A percentile compares a stretch with the other conserved stretches of the same genome.
These are phyloP conservation scores for Biston stratarius DNA, from an alignment of 2,888 invertebrate species.

Conservation along the genomic window DNA sequence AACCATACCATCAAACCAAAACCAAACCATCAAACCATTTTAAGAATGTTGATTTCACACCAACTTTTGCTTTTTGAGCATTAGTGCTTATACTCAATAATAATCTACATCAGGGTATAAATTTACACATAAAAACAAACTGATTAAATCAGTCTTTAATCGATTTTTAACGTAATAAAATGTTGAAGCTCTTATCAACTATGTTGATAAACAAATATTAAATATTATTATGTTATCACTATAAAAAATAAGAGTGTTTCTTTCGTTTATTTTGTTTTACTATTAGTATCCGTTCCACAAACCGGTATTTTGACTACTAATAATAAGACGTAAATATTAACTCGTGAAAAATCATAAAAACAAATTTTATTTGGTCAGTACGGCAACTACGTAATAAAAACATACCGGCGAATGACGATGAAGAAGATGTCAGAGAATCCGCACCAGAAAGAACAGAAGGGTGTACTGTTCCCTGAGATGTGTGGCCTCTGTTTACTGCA, in stretches of 20 bases:
- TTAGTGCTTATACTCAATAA: too few relatives aligned
- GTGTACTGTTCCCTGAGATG: constrained; percentile 62
- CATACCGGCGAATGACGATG: constrained; percentile 78
- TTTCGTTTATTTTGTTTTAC: neutral
- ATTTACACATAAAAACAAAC: neutral
- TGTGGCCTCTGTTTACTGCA: constrained; percentile 58
- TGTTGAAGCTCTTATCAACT: constrained; percentile 1
- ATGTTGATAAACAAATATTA: constrained; percentile 10
- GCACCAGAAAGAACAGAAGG: constrained; percentile 81
- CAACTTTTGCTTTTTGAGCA: too few relatives aligned
- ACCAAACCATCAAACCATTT: too few relatives aligned
- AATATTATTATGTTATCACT: neutral
- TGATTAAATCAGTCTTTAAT: constrained; percentile 1
- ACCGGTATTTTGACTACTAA: neutral
- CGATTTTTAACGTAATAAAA: neutral
- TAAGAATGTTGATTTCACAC: too few relatives aligned
- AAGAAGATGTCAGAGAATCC: constrained; percentile 77
- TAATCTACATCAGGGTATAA: too few relatives aligned
- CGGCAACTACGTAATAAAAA: neutral
- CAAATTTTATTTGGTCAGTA: neutral
- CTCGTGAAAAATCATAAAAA: neutral
- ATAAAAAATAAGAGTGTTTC: neutral
- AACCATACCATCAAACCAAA: too few relatives aligned
- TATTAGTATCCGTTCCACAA: neutral
- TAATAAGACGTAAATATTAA: neutral